Conservation (phyloP, 2,888 invertebrate species). For the Mythimna impura region DNA sequence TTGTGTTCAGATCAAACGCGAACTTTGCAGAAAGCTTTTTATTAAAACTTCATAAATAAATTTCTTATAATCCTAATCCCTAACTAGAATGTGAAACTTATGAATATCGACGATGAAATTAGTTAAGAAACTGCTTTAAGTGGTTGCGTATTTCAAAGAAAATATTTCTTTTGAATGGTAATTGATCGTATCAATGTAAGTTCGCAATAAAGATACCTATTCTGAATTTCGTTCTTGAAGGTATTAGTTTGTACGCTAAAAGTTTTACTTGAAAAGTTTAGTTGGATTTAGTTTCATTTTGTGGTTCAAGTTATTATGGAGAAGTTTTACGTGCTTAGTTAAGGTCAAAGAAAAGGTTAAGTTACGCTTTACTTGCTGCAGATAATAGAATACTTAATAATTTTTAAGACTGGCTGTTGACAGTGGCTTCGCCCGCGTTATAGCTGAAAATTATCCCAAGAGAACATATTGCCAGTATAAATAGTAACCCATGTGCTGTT, state of each 20-base stretch:
- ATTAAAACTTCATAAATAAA: constrained; percentile 34
- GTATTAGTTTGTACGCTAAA: constrained; percentile 11
- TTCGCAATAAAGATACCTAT: constrained; percentile 21
- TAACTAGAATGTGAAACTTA: constrained; percentile 12
- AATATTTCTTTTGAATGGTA: constrained; percentile 37
- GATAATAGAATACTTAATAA: background rate
- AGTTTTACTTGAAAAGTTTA: constrained; percentile 25
- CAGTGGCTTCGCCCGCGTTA: no score
- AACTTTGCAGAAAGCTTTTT: constrained; percentile 42
- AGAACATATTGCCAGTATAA: no score
- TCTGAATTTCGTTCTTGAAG: constrained; percentile 12
- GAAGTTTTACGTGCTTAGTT: constrained; percentile 10
- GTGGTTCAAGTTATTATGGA: constrained; percentile 11
- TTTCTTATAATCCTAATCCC: constrained; percentile 11
- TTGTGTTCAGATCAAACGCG: constrained; percentile 44
- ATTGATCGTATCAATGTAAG: constrained; percentile 27
- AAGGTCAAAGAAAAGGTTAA: background rate
- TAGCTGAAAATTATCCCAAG: no score
- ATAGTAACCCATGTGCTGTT: no score
- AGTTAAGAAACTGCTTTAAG: constrained; percentile 4
- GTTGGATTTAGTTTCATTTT: constrained; percentile 23
- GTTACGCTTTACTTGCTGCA: background rate
- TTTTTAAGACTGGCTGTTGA: background rate
- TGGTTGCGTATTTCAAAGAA: constrained; percentile 6
- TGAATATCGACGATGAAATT: constrained; percentile 34